Base-by-base conservation (phyloP, 2,797 vertebrate species). In the Distichodus sexfasciatus region DNA sequence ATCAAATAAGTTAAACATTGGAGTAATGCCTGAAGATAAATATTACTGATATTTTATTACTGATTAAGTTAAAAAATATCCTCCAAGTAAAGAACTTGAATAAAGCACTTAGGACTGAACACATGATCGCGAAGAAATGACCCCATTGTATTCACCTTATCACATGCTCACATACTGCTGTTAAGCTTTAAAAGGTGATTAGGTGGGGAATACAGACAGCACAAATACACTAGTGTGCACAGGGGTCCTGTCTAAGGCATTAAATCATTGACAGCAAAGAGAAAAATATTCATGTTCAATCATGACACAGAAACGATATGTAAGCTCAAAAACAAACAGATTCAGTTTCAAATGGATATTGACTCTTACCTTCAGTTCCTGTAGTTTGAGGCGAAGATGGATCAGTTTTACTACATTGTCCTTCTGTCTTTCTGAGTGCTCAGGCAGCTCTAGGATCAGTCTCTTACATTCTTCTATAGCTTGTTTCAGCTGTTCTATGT, bases 401-500 rank as follows among this genome's bases (percentile, higher is more conserved):
- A 98, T 96, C 19, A 98, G 95, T 81, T 95, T 91, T 36, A 96
- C 94, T 28, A 98, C 96, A 0, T 94, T 94, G 1, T 98, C 96
- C 78, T 98, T 97, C 86, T 98, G 96, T 80, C 86, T 86, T 90
- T 98, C 96, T 0, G 96, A 99, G 76, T 97, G 93, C 61, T 99
- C 97, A 0, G 97, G 96, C 70, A 98, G 88, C 50, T 96, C 96
- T 82, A 96, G 79, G 76, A 98, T 98, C 77, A 87, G 82, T 74
- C 89, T 91, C 83, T 97, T 98, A 83, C 95, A 98, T 59, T 97
- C 95, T 83, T 97, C 95, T 1, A 99, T 98, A 10, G 97, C 94
- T 79, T 90, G 87, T 68, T 92, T 93, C 80, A 98, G 87, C 81
- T 98, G 93, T 71, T 94, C 92, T 11, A 96, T 88, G 40, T 98